Percentiles rank a stretch among this genome's conserved stretches.
These are phyloP conservation scores for Orbicella faveolata DNA, from an alignment of 64 coral and sea anemone species.

Conservation along the genomic window DNA sequence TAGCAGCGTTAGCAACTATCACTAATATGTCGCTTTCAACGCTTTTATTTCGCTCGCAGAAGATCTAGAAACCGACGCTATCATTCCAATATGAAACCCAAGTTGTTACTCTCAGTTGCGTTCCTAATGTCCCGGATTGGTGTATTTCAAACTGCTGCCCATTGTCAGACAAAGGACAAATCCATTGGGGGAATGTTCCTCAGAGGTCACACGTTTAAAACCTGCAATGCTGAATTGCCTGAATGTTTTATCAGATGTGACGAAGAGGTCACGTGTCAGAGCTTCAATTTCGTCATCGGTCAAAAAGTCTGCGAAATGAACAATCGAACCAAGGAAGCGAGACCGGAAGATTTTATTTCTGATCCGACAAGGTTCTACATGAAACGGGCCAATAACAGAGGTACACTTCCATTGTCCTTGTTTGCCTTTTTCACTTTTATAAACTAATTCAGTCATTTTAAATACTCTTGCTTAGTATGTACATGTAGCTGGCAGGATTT, in stretches of 20 bases:
- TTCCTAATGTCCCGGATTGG: constrained; percentile 2
- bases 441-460: too few relatives aligned
- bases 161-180: background rate
- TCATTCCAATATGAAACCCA: background rate
- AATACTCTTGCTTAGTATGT: too few relatives aligned
- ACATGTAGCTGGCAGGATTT: too few relatives aligned
- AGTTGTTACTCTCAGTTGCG: background rate
- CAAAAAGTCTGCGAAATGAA: constrained; percentile 14
- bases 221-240: background rate
- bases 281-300: background rate
- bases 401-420: background rate
- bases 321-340: constrained; percentile 11
- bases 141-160: background rate
- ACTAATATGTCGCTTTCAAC: too few relatives aligned
- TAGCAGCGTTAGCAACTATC: too few relatives aligned
- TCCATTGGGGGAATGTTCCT: constrained; percentile 9
- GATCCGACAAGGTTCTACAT: background rate
- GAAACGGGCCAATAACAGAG: background rate
- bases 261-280: background rate
- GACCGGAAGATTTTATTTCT: background rate
- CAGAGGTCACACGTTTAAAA: background rate
- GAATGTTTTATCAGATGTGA: background rate
- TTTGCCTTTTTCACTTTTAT: too few relatives aligned
- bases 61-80: too few relatives aligned
- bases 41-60: too few relatives aligned